phyloP scores from a whole-genome alignment of 2,888 invertebrate genomes.

The Incurvaria masculella region DNA sequence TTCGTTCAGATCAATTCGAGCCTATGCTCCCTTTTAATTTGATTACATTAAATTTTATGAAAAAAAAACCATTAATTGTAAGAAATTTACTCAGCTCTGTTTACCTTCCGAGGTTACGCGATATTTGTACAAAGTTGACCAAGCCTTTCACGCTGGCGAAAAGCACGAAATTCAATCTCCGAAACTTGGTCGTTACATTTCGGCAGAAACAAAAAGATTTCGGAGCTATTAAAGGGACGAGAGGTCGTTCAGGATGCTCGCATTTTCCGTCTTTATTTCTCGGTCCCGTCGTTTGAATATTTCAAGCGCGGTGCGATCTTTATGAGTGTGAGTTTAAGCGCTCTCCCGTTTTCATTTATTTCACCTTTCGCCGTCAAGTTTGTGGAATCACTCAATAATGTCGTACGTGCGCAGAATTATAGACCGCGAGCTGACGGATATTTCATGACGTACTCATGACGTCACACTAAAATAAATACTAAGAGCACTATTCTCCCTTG shows the following conservation, averaged over 20 bases:
- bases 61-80: no score
- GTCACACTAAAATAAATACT: no score
- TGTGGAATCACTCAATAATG: background rate
- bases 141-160: background rate
- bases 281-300: background rate
- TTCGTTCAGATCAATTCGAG: no score
- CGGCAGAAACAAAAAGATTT: background rate
- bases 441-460: background rate
- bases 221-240: background rate
- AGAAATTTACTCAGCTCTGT: background rate
- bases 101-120: no score
- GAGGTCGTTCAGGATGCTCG: background rate
- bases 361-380: background rate
- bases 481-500: no score
- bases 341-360: background rate
- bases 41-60: no score
- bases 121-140: no score
- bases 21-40: no score
- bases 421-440: background rate
- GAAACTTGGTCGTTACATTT: background rate
- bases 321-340: background rate
- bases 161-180: background rate
- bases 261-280: background rate
- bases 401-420: background rate
- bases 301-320: background rate